Percentiles rank a stretch among this genome's conserved stretches.
phyloP scores from a whole-genome alignment of 2,797 vertebrate species.

The Sebastiscus tertius region DNA sequence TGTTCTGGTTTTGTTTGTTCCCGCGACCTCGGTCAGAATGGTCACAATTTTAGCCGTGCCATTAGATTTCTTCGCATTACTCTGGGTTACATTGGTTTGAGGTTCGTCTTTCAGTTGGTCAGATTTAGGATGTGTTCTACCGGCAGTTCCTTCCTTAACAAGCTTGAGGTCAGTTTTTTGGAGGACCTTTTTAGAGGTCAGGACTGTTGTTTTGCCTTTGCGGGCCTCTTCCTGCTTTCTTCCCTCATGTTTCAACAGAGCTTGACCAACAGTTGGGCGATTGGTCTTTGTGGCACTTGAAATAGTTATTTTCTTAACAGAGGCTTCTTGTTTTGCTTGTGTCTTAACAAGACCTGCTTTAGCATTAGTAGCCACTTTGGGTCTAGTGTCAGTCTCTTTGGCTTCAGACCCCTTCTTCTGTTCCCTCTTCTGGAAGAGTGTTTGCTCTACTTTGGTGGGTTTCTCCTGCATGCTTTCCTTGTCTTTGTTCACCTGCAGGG shows the following conservation, averaged over 20 bases:
- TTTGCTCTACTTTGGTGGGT: slow-evolving; percentile 54
- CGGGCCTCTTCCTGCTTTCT: slow-evolving; percentile 65
- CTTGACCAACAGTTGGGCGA: slow-evolving; percentile 54
- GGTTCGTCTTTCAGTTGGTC: slow-evolving; percentile 76
- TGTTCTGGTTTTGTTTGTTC: slow-evolving; percentile 58
- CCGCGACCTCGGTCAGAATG: slow-evolving; percentile 43
- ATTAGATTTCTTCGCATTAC: slow-evolving; percentile 57
- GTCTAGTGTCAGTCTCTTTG: slow-evolving; percentile 58
- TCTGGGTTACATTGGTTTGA: slow-evolving; percentile 66
- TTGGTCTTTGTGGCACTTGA: slow-evolving; percentile 38
- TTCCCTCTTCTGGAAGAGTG: slow-evolving; percentile 62
- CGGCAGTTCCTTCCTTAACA: slow-evolving; percentile 44
- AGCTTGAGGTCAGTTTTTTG: slow-evolving; percentile 54
- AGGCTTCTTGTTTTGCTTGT: slow-evolving; percentile 44
- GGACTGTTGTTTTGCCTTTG: slow-evolving; percentile 61
- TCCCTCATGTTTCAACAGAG: slow-evolving; percentile 59
- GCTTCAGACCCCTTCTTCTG: slow-evolving; percentile 47
- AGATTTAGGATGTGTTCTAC: slow-evolving; percentile 52
- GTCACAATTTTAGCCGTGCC: slow-evolving; percentile 55
- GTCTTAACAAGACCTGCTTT: slow-evolving; percentile 51
- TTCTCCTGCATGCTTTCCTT: slow-evolving; percentile 54
- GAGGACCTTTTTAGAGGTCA: slow-evolving; percentile 37
- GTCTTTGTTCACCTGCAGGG: slow-evolving; percentile 52
- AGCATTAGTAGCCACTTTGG: slow-evolving; percentile 36
- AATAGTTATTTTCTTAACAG: slow-evolving; percentile 48